Percentiles rank a stretch among this genome's conserved stretches.
phyloP scores from a whole-genome alignment of 2,888 invertebrate species.

The Stenichneumon culpator region DNA sequence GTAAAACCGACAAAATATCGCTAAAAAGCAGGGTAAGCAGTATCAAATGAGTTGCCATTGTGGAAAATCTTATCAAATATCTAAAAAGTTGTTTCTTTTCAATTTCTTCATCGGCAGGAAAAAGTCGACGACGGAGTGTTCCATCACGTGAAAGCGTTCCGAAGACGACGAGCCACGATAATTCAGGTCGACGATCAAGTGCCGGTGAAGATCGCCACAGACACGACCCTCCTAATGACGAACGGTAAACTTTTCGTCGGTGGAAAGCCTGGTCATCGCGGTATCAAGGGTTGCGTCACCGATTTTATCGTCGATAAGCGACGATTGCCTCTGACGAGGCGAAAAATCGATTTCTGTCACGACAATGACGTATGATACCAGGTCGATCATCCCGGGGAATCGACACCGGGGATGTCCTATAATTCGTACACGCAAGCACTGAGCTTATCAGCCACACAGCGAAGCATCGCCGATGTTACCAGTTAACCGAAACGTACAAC shows the following conservation, averaged over 20 bases:
- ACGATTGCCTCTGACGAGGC: slow-evolving; percentile 80
- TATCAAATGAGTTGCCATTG: neutral
- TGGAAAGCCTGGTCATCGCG: slow-evolving; percentile 82
- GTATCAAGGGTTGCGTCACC: slow-evolving; percentile 82
- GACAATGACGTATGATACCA: slow-evolving; percentile 84
- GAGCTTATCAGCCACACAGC: slow-evolving; percentile 33
- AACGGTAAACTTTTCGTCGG: slow-evolving; percentile 84
- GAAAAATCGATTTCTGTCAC: slow-evolving; percentile 83
- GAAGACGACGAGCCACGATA: slow-evolving; percentile 79
- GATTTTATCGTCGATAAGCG: slow-evolving; percentile 83
- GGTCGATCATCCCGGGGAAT: slow-evolving; percentile 52
- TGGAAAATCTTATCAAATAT: neutral
- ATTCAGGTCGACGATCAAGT: slow-evolving; percentile 81
- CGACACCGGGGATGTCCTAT: slow-evolving; percentile 56
- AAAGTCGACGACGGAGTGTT: slow-evolving; percentile 83
- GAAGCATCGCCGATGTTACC: slow-evolving; percentile 57
- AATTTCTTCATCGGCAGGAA: slow-evolving; percentile 73
- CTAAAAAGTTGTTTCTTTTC: neutral
- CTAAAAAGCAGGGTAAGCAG: slow-evolving; percentile 80
- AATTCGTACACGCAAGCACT: slow-evolving; percentile 38
- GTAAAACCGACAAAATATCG: slow-evolving; percentile 80
- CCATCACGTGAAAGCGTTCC: slow-evolving; percentile 81
- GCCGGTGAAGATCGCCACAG: slow-evolving; percentile 78
- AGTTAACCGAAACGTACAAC: slow-evolving; percentile 61
- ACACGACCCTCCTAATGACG: slow-evolving; percentile 80